Percentiles rank a stretch among this genome's conserved stretches.
phyloP scores from a whole-genome alignment of 92 coral and sea anemone genomes.

The Siderastrea siderea region DNA sequence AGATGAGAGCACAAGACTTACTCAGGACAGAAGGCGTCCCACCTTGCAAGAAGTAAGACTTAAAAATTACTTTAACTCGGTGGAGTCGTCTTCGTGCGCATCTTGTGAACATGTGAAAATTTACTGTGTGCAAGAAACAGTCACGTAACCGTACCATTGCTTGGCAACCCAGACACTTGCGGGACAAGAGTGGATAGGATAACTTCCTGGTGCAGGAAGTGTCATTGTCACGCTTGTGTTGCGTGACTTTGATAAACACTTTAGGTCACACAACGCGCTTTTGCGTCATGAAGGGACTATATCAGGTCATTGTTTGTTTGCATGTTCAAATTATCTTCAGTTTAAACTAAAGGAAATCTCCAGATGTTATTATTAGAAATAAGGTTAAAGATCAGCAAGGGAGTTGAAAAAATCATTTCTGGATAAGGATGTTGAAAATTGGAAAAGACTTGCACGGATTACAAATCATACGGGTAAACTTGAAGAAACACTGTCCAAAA shows the following conservation, averaged over 20 bases:
- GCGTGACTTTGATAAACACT: neutral
- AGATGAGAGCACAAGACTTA: constrained; percentile 83
- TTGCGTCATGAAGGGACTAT: neutral
- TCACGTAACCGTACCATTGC: constrained; percentile 24
- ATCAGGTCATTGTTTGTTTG: neutral
- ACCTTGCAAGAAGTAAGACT: constrained; percentile 88
- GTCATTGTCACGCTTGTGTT: neutral
- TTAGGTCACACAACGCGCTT: neutral
- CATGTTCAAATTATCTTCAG: neutral
- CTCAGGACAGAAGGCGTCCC: constrained; percentile 69
- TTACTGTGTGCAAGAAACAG: constrained; percentile 84
- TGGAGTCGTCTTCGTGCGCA: constrained; percentile 87
- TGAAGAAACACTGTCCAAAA: too few relatives aligned
- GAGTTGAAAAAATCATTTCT: too few relatives aligned
- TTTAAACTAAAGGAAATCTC: too few relatives aligned
- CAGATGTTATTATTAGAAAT: too few relatives aligned
- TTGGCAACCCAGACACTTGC: constrained; percentile 20
- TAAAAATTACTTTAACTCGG: constrained; percentile 91
- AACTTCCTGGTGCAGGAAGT: neutral
- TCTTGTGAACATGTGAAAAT: constrained; percentile 91
- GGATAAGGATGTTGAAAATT: neutral
- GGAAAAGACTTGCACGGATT: too few relatives aligned
- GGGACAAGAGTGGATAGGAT: neutral
- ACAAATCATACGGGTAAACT: too few relatives aligned
- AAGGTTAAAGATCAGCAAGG: too few relatives aligned